Evolutionary conservation across 2,888 invertebrate genomes (phyloP), one percentile per base, ranked within the genome.

Genomic region (Neuroscelio doddi): DNA sequence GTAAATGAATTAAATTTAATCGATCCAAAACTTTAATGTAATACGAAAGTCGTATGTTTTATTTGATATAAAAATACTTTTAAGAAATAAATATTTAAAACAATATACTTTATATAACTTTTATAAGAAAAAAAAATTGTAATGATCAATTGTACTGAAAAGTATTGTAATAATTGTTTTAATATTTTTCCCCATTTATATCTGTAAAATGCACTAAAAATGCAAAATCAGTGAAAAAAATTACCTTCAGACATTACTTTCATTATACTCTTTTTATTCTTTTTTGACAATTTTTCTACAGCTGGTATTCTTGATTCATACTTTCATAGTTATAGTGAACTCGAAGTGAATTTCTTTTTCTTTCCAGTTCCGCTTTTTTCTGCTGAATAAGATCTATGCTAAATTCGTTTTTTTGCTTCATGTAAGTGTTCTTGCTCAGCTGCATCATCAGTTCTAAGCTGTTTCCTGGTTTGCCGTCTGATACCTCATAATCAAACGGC

Each of bases 281-380:
- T 1, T 34, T 46, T 15, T 2, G 3, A 5, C 15, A 12, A 1
- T 45, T 5, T n/a, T 16, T 9, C 14, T 29, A 30, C 30, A 29
- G 17, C 9, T 45, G 12, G 12, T 27, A n/a, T 5, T 45, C 45
- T 1, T 30, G 1, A 1, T 46, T 4, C 1, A 46, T 21, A 17
- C 10, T 46, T 10, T 34, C 17, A n/a, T 46, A 46, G 21, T 46
- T 15, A 16, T 46, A 32, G 32, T 46, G 32, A 14, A 44, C 3
- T 29, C 15, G 14, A 1, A 2, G 21, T 2, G 30, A 30, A 30
- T 30, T 10, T 9, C 9, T 30, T 30, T 30, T 30, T 30, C 10
- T 30, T 9, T 30, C 4, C 30, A 9, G 3, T 30, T 30, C n/a
- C 30, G 10, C 9, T 9, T 30, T 9, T 4, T 30, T 30, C 30